These are phyloP conservation scores for Spicauda simplicius DNA, from an alignment of 2,888 invertebrate genomes.

Conservation along the genomic window DNA sequence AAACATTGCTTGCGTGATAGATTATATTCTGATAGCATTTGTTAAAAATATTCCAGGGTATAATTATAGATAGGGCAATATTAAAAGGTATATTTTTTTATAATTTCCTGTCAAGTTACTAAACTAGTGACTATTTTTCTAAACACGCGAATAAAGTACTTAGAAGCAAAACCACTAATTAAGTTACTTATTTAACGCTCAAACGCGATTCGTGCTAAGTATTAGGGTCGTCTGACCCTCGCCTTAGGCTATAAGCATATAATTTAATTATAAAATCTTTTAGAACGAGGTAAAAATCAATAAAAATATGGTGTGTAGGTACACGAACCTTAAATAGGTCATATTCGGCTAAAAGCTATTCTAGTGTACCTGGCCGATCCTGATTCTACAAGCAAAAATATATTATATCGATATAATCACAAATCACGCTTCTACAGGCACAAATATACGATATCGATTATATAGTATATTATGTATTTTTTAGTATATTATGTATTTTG, in stretches of 20 bases:
- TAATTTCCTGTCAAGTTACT: background rate
- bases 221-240: slow-evolving; percentile 18
- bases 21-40: no score
- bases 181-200: slow-evolving; percentile 16
- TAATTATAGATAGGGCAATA: no score
- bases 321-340: background rate
- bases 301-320: background rate
- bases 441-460: background rate
- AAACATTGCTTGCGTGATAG: no score
- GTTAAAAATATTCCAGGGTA: no score
- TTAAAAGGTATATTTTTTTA: no score
- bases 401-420: background rate
- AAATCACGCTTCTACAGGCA: no score
- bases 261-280: slow-evolving; percentile 18
- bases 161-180: background rate
- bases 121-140: no score
- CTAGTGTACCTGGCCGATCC: background rate
- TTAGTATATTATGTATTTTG: no score
- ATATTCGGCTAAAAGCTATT: background rate
- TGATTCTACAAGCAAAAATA: background rate
- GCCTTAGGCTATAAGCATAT: slow-evolving; percentile 6
- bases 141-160: slow-evolving; percentile 1
- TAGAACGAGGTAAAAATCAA: slow-evolving; percentile 5
- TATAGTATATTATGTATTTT: no score
- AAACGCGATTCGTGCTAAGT: slow-evolving; percentile 21